Percentiles rank a stretch among this genome's conserved stretches.
Conservation (phyloP, 2,113 vertebrate species). For the Erythrocercus mccallii region DNA sequence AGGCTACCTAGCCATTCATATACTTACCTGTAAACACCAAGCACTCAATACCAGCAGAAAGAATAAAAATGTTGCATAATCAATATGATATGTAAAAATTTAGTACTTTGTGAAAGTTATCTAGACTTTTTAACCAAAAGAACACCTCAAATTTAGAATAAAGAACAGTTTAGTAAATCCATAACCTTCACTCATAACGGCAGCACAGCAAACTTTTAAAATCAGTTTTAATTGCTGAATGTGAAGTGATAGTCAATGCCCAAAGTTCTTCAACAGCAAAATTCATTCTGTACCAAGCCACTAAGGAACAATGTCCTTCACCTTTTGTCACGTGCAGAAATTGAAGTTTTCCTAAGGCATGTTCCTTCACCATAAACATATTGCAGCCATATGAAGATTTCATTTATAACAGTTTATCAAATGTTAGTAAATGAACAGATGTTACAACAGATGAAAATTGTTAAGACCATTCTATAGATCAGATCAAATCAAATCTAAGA, state of each 20-base stretch:
- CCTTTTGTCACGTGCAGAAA: background rate
- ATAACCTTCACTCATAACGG: background rate
- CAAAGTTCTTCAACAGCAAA: background rate
- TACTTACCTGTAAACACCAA: background rate
- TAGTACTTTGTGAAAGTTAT: background rate
- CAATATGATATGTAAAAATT: background rate
- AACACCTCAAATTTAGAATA: background rate
- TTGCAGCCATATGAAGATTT: background rate
- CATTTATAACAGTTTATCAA: background rate
- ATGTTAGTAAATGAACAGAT: background rate
- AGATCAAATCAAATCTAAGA: background rate
- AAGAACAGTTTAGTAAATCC: background rate
- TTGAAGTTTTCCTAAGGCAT: background rate
- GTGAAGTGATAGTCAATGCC: background rate
- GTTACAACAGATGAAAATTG: background rate
- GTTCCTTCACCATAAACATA: conserved; percentile 63
- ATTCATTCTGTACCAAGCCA: background rate
- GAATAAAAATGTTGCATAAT: background rate
- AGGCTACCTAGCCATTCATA: background rate
- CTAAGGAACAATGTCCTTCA: background rate
- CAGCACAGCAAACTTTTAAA: conserved; percentile 61
- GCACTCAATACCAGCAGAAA: background rate
- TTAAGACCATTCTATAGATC: background rate
- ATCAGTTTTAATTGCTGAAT: conserved; percentile 15
- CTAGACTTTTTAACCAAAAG: background rate